Evolutionary conservation across 2,113 vertebrate genomes (phyloP).

Genomic region (Chaetura pelagica): DNA sequence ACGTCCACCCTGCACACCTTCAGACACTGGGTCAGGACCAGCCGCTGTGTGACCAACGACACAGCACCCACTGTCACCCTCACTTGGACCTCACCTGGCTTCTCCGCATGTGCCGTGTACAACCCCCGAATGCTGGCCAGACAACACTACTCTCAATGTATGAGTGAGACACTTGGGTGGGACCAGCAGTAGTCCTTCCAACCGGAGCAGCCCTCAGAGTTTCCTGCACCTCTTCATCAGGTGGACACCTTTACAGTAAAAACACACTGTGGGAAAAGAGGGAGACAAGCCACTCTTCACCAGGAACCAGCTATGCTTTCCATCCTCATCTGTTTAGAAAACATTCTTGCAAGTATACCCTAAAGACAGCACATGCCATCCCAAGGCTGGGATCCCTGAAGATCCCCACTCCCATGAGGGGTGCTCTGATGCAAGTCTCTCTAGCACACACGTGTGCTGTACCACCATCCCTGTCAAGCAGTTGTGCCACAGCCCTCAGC

Average conservation of each 20-base stretch:
- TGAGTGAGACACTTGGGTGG: rapidly evolving
- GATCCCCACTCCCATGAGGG: rapidly evolving
- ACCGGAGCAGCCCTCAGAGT: background rate
- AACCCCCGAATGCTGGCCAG: background rate
- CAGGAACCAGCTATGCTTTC: background rate
- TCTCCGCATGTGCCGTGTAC: background rate
- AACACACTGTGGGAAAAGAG: background rate
- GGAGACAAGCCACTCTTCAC: background rate
- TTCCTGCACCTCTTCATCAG: background rate
- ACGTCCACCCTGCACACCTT: background rate
- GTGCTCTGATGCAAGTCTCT: background rate
- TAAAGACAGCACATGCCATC: background rate
- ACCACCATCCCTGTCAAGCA: background rate
- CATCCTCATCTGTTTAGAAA: background rate
- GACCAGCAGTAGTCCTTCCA: background rate
- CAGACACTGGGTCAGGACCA: background rate
- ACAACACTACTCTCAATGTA: background rate
- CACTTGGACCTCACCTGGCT: background rate
- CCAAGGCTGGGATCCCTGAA: background rate
- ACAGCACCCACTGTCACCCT: background rate
- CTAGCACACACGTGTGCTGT: background rate
- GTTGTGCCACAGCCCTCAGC: background rate
- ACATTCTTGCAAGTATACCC: background rate
- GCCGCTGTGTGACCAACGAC: background rate
- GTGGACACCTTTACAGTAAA: background rate